Evolutionary conservation across 2,113 vertebrate species (phyloP), one percentile per base, ranked within the genome.

Genomic region (Nerophis lumbriciformis): DNA sequence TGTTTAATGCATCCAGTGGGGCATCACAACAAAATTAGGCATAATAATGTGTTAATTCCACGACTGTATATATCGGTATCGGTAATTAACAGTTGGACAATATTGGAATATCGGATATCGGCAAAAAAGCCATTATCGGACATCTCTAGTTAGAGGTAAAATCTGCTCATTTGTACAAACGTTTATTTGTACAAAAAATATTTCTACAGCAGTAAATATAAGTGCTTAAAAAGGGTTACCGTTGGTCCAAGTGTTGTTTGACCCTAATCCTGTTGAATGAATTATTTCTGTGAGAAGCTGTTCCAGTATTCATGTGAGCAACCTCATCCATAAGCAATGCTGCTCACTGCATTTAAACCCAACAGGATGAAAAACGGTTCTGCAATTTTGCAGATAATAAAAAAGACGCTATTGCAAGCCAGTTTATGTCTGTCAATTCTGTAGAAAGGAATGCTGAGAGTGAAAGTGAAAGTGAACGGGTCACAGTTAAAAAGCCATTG

Each of bases 401-500:
- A 52, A 77, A 60, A 53, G 11, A 9, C 48, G 55, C 52, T 21
- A n/a, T 57, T 48, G n/a, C 49, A 36, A 35, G 5, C 6, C 15
- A 36, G 53, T 45, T 58, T 4, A 13, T 49, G 36, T 61, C 51
- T 9, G 2, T 42, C 38, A 57, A 16, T 42, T 42, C 11, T 9
- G n/a, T 19, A 57, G 38, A 9, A 39, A 57, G 38, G 5, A 42
- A 44, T 42, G 54, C 16, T 28, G 56, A 44, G 14, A n/a, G 45
- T 60, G 36, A 49, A 36, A n/a, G 45, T 60, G 36, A 49, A 36
- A 37, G 35, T 35, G 47, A 61, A 49, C 10, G 13, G 14, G 48
- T 48, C 77, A 59, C 35, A 70, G 39, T 73, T 64, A 60, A 66
- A 66, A 35, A 68, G 55, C 55, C 70, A 78, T 85, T 77, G 77